These are phyloP conservation scores for Sylvilagus floridanus DNA, from an alignment of 2,797 vertebrate species.

Conservation along the genomic window DNA sequence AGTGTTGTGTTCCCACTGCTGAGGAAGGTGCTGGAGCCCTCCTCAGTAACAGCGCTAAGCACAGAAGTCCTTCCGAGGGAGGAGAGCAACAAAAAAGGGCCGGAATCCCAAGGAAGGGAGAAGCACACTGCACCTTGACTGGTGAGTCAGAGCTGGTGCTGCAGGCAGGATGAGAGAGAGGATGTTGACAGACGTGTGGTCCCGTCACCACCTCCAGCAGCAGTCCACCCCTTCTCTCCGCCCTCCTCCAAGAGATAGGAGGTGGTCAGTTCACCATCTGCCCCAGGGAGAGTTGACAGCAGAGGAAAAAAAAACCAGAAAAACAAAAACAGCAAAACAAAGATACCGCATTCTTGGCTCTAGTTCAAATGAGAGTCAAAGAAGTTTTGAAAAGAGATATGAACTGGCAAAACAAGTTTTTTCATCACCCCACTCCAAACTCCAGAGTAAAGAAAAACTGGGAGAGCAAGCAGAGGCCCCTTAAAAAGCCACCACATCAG, in stretches of 20 bases:
- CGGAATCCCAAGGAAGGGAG: neutral
- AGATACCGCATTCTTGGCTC: slow-evolving; percentile 57
- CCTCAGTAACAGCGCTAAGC: neutral
- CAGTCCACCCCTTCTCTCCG: neutral
- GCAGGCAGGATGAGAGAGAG: neutral
- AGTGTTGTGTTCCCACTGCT: neutral
- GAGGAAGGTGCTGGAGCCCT: neutral
- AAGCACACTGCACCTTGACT: neutral
- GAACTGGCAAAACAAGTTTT: slow-evolving; percentile 51
- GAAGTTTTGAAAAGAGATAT: slow-evolving; percentile 53
- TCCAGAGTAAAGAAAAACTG: neutral
- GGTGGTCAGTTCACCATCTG: neutral
- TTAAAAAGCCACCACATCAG: fast-evolving
- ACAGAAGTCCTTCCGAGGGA: neutral
- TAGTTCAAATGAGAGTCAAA: slow-evolving; percentile 65
- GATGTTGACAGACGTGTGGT: neutral
- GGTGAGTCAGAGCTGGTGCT: neutral
- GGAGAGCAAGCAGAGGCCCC: neutral
- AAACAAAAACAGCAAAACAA: neutral
- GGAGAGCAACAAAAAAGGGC: neutral
- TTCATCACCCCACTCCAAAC: neutral
- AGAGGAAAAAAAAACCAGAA: neutral
- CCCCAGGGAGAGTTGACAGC: neutral
- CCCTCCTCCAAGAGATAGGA: neutral
- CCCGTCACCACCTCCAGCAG: neutral